A percentile compares a stretch with the other conserved stretches of the same genome.
Evolutionary conservation across 1,140 invertebrate genomes (phyloP).

Genomic region (Neuroterus valhalla): DNA sequence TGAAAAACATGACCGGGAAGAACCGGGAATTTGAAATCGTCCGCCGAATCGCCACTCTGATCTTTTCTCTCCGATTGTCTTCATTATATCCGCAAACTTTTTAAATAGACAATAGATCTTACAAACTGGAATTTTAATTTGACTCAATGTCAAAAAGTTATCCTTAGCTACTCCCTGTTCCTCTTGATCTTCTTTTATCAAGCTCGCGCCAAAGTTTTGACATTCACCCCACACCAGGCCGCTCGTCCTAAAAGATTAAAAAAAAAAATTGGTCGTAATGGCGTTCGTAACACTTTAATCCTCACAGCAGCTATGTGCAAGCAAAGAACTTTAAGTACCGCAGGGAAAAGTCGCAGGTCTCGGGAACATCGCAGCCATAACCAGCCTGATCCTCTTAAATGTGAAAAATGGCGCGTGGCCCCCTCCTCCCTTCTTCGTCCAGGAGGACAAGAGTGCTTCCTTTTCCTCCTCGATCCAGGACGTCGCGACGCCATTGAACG

Average conservation of each 20-base stretch:
- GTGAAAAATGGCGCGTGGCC: slow-evolving; percentile 18
- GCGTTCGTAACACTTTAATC: slow-evolving; percentile 27
- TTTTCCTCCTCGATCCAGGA: neutral
- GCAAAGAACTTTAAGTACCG: slow-evolving; percentile 10
- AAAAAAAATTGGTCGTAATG: slow-evolving; percentile 23
- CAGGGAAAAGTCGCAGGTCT: slow-evolving; percentile 13
- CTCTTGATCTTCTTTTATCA: slow-evolving; percentile 27
- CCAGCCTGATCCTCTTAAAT: slow-evolving; percentile 27
- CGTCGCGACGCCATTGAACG: slow-evolving; percentile 36
- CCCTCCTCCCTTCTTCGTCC: neutral
- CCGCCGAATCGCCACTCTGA: too few relatives aligned
- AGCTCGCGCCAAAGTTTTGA: slow-evolving; percentile 28
- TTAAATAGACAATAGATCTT: neutral
- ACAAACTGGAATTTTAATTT: neutral
- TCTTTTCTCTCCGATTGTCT: too few relatives aligned
- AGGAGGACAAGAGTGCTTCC: neutral
- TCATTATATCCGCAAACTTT: neutral
- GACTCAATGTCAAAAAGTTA: slow-evolving; percentile 27
- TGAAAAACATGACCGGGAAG: too few relatives aligned
- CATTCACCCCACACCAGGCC: slow-evolving; percentile 9
- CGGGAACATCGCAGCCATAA: slow-evolving; percentile 8
- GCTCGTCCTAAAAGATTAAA: neutral
- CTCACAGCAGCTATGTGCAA: neutral
- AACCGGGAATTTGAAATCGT: too few relatives aligned
- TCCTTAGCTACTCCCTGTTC: slow-evolving; percentile 6